Conservation (phyloP, 2,797 vertebrate species). For the Enteromius fasciolatus region DNA sequence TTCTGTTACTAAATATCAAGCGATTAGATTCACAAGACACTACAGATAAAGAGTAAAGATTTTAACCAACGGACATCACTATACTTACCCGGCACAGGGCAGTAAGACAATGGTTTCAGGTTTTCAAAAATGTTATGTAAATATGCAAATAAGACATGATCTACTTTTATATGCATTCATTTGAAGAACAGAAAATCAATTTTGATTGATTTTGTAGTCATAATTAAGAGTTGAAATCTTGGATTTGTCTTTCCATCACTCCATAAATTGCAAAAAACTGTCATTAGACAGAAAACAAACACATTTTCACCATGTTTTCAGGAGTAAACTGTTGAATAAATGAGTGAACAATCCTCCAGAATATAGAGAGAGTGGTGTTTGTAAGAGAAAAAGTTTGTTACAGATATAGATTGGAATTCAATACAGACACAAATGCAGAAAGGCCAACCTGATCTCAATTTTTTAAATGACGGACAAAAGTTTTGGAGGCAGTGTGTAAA, state of each 20-base stretch:
- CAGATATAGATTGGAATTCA: neutral
- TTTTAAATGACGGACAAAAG: no score
- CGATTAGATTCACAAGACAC: neutral
- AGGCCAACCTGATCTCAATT: no score
- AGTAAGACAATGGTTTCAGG: rapidly evolving
- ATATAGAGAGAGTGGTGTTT: neutral
- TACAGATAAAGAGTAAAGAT: neutral
- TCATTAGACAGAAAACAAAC: neutral
- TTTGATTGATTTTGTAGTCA: neutral
- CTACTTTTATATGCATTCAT: neutral
- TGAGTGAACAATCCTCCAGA: neutral
- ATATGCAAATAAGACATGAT: no score
- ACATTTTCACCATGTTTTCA: neutral
- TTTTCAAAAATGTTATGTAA: neutral
- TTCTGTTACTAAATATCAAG: neutral
- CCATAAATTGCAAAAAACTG: neutral
- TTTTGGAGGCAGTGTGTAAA: no score
- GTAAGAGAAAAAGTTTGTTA: neutral
- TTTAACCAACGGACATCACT: neutral
- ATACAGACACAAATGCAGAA: no score
- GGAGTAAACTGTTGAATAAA: neutral
- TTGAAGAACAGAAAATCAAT: neutral
- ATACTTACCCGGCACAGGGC: neutral
- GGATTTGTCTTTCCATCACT: neutral
- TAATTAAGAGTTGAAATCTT: neutral